Evolutionary conservation across 2,113 vertebrate genomes (phyloP).

Genomic region (Bubo bubo): DNA sequence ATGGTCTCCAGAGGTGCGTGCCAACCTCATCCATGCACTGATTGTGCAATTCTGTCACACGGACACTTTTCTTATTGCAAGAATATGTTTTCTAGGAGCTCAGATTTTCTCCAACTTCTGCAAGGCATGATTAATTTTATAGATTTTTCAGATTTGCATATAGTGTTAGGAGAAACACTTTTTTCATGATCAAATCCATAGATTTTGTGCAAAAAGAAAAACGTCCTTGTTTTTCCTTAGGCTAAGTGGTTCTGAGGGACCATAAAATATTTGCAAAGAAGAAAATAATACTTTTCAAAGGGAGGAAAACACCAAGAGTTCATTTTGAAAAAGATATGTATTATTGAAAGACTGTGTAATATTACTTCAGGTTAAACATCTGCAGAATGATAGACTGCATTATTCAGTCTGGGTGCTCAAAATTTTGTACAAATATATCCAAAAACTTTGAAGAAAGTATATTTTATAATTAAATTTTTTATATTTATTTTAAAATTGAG

Average conservation of each 20-base stretch:
- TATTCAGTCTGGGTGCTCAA: background rate
- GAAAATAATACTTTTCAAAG: background rate
- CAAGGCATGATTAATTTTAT: background rate
- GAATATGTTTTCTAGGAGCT: background rate
- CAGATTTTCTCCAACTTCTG: background rate
- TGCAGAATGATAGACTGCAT: background rate
- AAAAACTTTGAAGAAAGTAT: background rate
- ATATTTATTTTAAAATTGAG: background rate
- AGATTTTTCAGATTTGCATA: background rate
- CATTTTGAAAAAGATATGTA: background rate
- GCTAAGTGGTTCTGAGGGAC: background rate
- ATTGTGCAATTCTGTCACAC: background rate
- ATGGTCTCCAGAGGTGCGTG: background rate
- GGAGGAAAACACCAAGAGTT: background rate
- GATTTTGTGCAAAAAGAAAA: background rate
- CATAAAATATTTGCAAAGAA: background rate
- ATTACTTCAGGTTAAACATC: background rate
- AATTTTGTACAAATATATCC: background rate
- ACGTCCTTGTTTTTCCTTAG: background rate
- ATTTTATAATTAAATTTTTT: background rate
- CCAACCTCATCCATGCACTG: background rate
- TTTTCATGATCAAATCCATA: background rate
- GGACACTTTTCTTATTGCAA: background rate
- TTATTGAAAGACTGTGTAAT: background rate
- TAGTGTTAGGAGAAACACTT: background rate